Evolutionary conservation across 2,888 invertebrate species (phyloP), one percentile per base, ranked within the genome.

Genomic region (Apodemia zela): DNA sequence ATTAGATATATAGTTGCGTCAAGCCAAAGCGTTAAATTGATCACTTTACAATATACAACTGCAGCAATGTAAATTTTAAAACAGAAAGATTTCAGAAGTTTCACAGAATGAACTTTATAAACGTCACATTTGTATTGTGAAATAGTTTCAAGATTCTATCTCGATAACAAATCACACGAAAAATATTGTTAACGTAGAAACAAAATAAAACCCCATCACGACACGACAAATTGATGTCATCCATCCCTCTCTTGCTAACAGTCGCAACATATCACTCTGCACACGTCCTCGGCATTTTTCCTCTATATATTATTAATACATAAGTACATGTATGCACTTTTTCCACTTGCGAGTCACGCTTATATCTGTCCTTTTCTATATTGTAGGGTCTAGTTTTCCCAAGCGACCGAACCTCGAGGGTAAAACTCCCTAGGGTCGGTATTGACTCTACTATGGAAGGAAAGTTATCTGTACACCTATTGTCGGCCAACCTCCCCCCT

Each of bases 371-470:
- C 85, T 83, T 84, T 87, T 91, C 88, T 86, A 90, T 91, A 90
- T 91, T 90, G 90, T 90, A 89, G 91, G 90, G 87, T 89, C 86
- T 91, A 90, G 91, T 91, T 91, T 89, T 91, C 91, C 91, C 91
- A 88, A 89, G 90, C 89, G 91, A 84, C 87, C 84, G 87, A 79
- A 79, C 88, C 90, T 80, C 90, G 89, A 90, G 91, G 91, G 91
- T 87, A 88, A 87, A 88, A 82, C 89, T 91, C 91, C 90, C 91
- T 84, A 81, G 91, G 89, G 91, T 85, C 86, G 89, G 87, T 90
- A 90, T 91, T 90, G 91, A 91, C 89, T 91, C 90, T 88, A 84
- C 87, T 88, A 89, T 89, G 84, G 89, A 86, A 87, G 89, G 88
- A 87, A 89, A 89, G 89, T 90, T 91, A 90, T 91, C 89, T 90